Conservation (phyloP, 2,113 vertebrate genomes). For the Thinocorus orbignyianus region DNA sequence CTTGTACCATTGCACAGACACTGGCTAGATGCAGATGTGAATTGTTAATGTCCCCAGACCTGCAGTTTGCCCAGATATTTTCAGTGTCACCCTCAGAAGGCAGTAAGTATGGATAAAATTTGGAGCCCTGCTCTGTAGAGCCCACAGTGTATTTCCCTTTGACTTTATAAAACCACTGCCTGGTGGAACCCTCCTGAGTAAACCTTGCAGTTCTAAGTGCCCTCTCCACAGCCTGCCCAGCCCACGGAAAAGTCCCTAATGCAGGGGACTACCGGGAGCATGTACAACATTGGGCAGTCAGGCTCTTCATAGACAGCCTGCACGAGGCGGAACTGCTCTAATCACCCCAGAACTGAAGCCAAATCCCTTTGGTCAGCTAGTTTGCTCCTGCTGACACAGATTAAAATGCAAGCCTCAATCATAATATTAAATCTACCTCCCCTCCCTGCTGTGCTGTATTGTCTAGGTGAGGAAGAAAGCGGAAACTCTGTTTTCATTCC, state of each 20-base stretch:
- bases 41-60: not conserved
- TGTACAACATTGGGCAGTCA: fast-evolving
- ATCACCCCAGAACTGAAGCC: fast-evolving
- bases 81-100: not conserved
- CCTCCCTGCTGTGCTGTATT: not conserved
- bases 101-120: not conserved
- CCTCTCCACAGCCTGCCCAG: not conserved
- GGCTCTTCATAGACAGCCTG: not conserved
- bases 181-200: not conserved
- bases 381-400: not conserved
- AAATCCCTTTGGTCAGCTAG: not conserved
- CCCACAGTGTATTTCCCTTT: not conserved
- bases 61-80: not conserved
- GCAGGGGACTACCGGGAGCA: not conserved
- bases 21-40: not conserved
- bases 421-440: not conserved
- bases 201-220: not conserved
- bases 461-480: not conserved
- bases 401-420: not conserved
- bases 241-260: not conserved
- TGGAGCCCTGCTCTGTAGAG: not conserved
- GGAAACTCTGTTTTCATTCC: not conserved
- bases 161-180: not conserved
- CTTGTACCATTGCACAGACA: not conserved
- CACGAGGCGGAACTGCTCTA: not conserved